Percentiles rank a stretch among this genome's conserved stretches.
These are phyloP conservation scores for Pollenia angustigena DNA, from an alignment of 2,888 invertebrate genomes.

Conservation along the genomic window DNA sequence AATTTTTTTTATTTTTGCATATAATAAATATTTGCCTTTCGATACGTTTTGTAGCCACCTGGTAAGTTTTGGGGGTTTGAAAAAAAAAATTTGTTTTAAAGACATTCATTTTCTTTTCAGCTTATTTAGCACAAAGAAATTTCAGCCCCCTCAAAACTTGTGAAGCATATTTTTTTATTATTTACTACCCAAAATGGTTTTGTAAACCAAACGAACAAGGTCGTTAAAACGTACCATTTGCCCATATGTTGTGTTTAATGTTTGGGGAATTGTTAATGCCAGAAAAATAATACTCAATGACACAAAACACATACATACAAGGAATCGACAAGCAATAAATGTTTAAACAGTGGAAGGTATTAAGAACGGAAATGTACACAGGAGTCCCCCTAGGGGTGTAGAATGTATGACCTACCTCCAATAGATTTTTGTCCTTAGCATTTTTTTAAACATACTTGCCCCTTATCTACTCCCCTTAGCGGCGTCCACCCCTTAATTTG, in stretches of 20 bases:
- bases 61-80: background rate
- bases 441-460: too few relatives aligned
- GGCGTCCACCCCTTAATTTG: too few relatives aligned
- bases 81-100: background rate
- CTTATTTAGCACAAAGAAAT: constrained; percentile 47
- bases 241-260: constrained; percentile 56
- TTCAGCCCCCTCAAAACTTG: constrained; percentile 5
- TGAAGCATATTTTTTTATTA: constrained; percentile 38
- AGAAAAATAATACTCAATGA: background rate
- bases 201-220: constrained; percentile 50
- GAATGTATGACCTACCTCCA: too few relatives aligned
- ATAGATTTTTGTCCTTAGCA: too few relatives aligned
- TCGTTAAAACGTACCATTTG: constrained; percentile 51
- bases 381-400: too few relatives aligned
- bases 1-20: constrained; percentile 15
- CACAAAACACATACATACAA: background rate
- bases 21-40: background rate
- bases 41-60: constrained; percentile 21
- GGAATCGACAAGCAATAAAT: constrained; percentile 10
- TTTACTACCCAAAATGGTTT: constrained; percentile 48
- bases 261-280: constrained; percentile 49
- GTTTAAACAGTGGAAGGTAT: constrained; percentile 19
- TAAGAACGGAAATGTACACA: background rate
- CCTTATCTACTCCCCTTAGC: too few relatives aligned
- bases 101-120: constrained; percentile 50